Conservation (phyloP, 2,888 invertebrate species). For the Pemphredon lugubris region DNA sequence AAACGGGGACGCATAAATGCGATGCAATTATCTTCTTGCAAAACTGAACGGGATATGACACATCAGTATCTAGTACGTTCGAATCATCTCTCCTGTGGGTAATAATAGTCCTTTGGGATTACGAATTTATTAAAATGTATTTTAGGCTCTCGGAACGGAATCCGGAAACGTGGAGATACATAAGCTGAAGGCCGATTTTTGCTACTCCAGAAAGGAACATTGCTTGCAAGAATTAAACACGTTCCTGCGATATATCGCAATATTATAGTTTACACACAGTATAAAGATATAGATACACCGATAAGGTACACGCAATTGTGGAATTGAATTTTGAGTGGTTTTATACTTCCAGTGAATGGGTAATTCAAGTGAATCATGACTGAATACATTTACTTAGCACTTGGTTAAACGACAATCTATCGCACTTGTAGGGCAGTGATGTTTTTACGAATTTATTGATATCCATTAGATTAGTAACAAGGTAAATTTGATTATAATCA, state of each 20-base stretch:
- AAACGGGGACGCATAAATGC: slow-evolving; percentile 77
- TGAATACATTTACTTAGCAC: slow-evolving; percentile 9
- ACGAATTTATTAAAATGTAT: slow-evolving; percentile 59
- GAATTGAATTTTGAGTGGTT: slow-evolving; percentile 31
- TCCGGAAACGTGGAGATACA: slow-evolving; percentile 81
- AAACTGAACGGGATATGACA: slow-evolving; percentile 70
- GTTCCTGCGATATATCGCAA: slow-evolving; percentile 81
- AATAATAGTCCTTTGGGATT: too few species aligned
- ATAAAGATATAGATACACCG: background rate
- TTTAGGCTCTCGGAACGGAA: slow-evolving; percentile 82
- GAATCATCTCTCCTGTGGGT: too few species aligned
- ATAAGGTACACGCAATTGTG: background rate
- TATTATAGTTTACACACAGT: slow-evolving; percentile 69
- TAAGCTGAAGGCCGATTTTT: slow-evolving; percentile 80
- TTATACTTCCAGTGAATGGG: slow-evolving; percentile 41
- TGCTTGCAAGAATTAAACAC: slow-evolving; percentile 80
- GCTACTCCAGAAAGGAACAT: slow-evolving; percentile 76
- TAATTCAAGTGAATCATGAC: background rate
- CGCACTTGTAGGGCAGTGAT: background rate
- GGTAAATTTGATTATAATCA: too few species aligned
- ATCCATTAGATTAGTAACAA: too few species aligned
- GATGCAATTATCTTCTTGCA: slow-evolving; percentile 81
- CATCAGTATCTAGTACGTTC: slow-evolving; percentile 82
- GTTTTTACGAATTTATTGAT: background rate
- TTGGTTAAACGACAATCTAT: slow-evolving; percentile 32